A percentile compares a stretch with the other conserved stretches of the same genome.
phyloP scores from a whole-genome alignment of 30 jellyfish, hydroid and myxozoan genomes.

The Aurelia sp. region DNA sequence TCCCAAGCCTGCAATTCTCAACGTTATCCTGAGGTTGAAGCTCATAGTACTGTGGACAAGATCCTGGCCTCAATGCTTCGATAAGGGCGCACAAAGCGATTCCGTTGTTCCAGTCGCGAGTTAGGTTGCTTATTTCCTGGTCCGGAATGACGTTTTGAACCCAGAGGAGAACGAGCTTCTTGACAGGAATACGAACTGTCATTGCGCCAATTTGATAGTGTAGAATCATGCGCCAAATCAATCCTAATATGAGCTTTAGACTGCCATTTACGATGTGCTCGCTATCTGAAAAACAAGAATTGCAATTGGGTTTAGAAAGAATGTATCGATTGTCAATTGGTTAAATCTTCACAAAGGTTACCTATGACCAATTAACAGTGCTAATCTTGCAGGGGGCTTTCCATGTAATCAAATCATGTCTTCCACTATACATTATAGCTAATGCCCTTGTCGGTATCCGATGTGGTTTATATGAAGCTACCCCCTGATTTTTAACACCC shows the following conservation, averaged over 20 bases:
- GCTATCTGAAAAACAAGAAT: slow-evolving; percentile 75
- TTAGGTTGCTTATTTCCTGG: slow-evolving; percentile 81
- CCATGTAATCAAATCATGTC: not conserved
- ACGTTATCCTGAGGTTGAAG: slow-evolving; percentile 71
- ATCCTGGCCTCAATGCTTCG: slow-evolving; percentile 88
- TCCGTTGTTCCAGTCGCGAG: slow-evolving; percentile 97
- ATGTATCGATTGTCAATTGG: not conserved
- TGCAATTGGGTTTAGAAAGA: not conserved
- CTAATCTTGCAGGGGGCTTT: not conserved
- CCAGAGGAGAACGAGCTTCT: slow-evolving; percentile 92
- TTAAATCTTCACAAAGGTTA: too few relatives aligned
- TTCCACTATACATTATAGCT: too few relatives aligned
- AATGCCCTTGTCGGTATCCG: too few relatives aligned
- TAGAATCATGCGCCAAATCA: slow-evolving; percentile 96
- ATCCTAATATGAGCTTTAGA: slow-evolving; percentile 89
- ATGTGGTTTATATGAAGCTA: too few relatives aligned
- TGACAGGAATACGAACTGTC: slow-evolving; percentile 82
- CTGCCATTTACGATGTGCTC: slow-evolving; percentile 94
- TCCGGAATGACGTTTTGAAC: slow-evolving; percentile 89
- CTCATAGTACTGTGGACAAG: slow-evolving; percentile 80
- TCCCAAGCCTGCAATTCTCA: slow-evolving; percentile 83
- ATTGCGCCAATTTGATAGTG: slow-evolving; percentile 96
- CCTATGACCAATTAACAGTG: too few relatives aligned
- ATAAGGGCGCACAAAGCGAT: slow-evolving; percentile 91
- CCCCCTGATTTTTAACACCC: too few relatives aligned